phyloP scores from a whole-genome alignment of 2,888 invertebrate species.

The Kuschelorhynchus macadamiae region DNA sequence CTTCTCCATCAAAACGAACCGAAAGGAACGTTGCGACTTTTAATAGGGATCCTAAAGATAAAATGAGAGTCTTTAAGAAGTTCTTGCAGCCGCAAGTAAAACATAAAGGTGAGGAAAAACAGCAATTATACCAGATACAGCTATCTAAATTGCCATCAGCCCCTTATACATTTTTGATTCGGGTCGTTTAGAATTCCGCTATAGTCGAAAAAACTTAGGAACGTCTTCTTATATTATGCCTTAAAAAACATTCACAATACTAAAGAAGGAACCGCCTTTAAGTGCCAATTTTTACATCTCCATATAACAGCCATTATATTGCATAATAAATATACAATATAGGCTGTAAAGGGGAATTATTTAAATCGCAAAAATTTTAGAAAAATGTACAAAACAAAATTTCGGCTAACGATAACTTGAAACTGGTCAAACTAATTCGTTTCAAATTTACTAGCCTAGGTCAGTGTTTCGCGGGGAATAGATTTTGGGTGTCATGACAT shows the following conservation, averaged over 20 bases:
- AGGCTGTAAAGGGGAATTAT: too few relatives aligned
- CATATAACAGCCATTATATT: too few relatives aligned
- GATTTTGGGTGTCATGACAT: too few relatives aligned
- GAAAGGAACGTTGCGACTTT: slow-evolving; percentile 9
- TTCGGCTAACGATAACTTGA: too few relatives aligned
- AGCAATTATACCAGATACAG: slow-evolving; percentile 48
- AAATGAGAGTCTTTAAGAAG: slow-evolving; percentile 31
- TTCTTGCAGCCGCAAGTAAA: slow-evolving; percentile 15
- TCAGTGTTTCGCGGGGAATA: too few relatives aligned
- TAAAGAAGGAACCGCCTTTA: background rate
- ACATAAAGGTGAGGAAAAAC: slow-evolving; percentile 47
- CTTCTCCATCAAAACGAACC: background rate
- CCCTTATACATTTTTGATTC: slow-evolving; percentile 43
- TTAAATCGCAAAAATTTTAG: too few relatives aligned
- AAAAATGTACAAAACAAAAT: too few relatives aligned
- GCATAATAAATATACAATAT: too few relatives aligned
- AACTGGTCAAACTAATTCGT: too few relatives aligned
- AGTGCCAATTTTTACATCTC: too few relatives aligned
- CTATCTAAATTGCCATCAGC: slow-evolving; percentile 49
- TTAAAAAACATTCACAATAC: slow-evolving; percentile 21
- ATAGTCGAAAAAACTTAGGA: slow-evolving; percentile 25
- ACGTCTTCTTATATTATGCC: slow-evolving; percentile 1
- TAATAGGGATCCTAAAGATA: slow-evolving; percentile 14
- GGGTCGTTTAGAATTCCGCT: slow-evolving; percentile 24
- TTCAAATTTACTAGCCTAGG: too few relatives aligned